Percentiles rank a stretch among this genome's conserved stretches.
Evolutionary conservation across 2,113 vertebrate species (phyloP).

Genomic region (Vulpes vulpes): DNA sequence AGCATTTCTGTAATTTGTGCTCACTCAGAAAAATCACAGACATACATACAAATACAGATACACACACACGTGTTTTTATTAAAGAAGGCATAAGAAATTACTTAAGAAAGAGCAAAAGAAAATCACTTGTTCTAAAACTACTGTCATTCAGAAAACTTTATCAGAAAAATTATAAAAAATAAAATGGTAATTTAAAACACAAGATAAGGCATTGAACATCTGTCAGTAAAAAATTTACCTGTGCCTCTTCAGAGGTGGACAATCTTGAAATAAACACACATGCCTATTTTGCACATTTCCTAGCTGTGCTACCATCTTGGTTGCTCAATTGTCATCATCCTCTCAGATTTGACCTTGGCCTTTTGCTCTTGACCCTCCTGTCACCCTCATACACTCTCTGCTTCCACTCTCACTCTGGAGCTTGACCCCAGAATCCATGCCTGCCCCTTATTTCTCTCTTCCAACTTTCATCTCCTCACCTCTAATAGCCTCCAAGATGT

Average conservation of each 20-base stretch:
- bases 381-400: neutral
- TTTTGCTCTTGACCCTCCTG: neutral
- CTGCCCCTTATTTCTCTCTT: neutral
- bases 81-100: neutral
- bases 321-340: fast-evolving
- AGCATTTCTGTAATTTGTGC: neutral
- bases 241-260: neutral
- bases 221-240: neutral
- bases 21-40: neutral
- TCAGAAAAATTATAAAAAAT: slow-evolving; percentile 15
- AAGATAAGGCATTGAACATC: neutral
- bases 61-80: neutral
- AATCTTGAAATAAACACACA: neutral
- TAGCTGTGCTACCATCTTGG: neutral
- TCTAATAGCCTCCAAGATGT: neutral
- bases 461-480: neutral
- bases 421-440: neutral
- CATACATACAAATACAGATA: neutral
- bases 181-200: slow-evolving; percentile 19
- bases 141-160: neutral
- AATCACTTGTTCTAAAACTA: slow-evolving; percentile 14
- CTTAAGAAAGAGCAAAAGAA: slow-evolving; percentile 24
- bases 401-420: neutral
- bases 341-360: neutral
- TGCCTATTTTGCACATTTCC: neutral